Base-by-base conservation (phyloP, 2,888 invertebrate species). In the Papilio protenor region DNA sequence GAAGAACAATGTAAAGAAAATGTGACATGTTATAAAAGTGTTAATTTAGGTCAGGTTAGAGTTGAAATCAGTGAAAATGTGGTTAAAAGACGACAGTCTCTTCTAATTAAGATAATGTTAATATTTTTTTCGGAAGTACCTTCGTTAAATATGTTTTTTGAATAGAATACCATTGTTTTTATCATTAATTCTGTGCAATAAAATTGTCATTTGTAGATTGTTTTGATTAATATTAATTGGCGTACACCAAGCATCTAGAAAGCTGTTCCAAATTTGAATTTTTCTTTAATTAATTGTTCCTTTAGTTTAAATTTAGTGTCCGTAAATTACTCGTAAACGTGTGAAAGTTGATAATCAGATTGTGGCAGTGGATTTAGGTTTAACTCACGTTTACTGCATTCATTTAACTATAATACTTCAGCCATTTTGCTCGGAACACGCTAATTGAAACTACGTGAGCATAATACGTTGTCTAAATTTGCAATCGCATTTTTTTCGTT, bases 391-490 rank as follows among this genome's bases (percentile, higher is more conserved):
- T 73, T 59, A 61, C 45, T 61, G 73, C 61, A 61, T 61, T 47
- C 73, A n/a, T 59, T 73, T 61, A 61, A 73, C 59, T 73, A 27
- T 73, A 61, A 73, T 23, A 61, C 23, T 74, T 64, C 49, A 61
- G 74, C 23, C 61, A 49, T 40, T 66, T 66, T 49, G 18, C 27
- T 49, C 23, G 23, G 47, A 64, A 64, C 49, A 11, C 61, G 74
- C 74, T 64, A 74, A 74, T 74, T 74, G 74, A 64, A 64, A 74
- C 23, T 61, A 74, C 74, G 61, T 64, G 74, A 74, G 27, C 27
- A 64, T 74, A 61, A 74, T 74, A 64, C n/a, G 61, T 18, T 55
- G 27, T 72, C 27, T 72, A 74, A 64, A 40, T 64, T 64, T 64
- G 40, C 18, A 66, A 66, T 66, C 59, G 57, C 59, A 73, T 59